phyloP scores from a whole-genome alignment of 2,797 vertebrate species.

The Pangasius krempfi region DNA sequence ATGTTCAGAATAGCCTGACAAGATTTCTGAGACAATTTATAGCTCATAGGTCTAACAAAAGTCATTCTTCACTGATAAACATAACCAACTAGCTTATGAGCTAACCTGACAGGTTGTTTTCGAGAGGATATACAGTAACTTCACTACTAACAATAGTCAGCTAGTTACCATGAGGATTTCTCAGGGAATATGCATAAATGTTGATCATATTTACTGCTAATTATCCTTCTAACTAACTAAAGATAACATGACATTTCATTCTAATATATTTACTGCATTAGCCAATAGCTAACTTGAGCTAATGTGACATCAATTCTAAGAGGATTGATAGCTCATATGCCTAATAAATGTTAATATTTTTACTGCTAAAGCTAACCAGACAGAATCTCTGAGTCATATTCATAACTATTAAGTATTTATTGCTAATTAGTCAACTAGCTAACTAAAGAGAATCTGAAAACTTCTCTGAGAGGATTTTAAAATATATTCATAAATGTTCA shows the following conservation, averaged over 20 bases:
- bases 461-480: neutral
- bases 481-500: neutral
- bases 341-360: neutral
- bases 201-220: neutral
- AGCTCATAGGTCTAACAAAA: neutral
- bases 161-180: neutral
- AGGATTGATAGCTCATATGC: neutral
- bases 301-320: neutral
- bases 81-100: neutral
- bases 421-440: neutral
- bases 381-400: neutral
- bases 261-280: neutral
- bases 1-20: neutral
- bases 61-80: neutral
- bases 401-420: neutral
- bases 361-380: neutral
- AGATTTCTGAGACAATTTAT: neutral
- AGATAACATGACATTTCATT: neutral
- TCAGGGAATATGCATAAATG: neutral
- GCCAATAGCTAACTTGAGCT: neutral
- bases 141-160: neutral
- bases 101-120: neutral
- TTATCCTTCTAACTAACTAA: neutral
- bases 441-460: neutral
- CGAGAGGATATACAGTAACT: neutral